A percentile compares a stretch with the other conserved stretches of the same genome.
Evolutionary conservation across 2,797 vertebrate species (phyloP).

Genomic region (Gastrophryne carolinensis): DNA sequence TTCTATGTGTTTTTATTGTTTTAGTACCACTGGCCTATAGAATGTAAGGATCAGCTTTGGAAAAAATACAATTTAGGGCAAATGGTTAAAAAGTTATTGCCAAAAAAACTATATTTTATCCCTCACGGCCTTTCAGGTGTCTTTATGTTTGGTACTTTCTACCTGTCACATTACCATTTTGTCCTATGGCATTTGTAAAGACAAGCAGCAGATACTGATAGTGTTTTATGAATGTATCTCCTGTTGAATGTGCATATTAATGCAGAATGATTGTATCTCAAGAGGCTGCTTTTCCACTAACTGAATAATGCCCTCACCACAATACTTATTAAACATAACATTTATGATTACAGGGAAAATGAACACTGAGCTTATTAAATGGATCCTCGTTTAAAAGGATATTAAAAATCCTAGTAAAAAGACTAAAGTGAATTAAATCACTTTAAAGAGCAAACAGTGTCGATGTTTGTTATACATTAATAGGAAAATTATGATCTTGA

Average conservation of each 20-base stretch:
- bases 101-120: too few relatives aligned
- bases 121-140: too few relatives aligned
- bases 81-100: too few relatives aligned
- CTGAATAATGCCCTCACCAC: background rate
- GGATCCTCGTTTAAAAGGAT: background rate
- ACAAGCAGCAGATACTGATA: background rate
- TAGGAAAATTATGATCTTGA: background rate
- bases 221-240: too few relatives aligned
- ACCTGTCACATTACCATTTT: too few relatives aligned
- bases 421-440: background rate
- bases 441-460: background rate
- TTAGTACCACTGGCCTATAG: too few relatives aligned
- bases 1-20: too few relatives aligned
- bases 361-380: background rate
- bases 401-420: background rate
- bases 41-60: too few relatives aligned
- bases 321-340: conserved; percentile 22
- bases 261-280: background rate
- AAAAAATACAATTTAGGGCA: too few relatives aligned
- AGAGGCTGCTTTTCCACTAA: background rate
- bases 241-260: too few relatives aligned
- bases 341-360: background rate
- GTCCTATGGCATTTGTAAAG: background rate
- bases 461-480: background rate
- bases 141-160: too few relatives aligned